phyloP scores from a whole-genome alignment of 2,797 vertebrate species.

The Trachurus trachurus region DNA sequence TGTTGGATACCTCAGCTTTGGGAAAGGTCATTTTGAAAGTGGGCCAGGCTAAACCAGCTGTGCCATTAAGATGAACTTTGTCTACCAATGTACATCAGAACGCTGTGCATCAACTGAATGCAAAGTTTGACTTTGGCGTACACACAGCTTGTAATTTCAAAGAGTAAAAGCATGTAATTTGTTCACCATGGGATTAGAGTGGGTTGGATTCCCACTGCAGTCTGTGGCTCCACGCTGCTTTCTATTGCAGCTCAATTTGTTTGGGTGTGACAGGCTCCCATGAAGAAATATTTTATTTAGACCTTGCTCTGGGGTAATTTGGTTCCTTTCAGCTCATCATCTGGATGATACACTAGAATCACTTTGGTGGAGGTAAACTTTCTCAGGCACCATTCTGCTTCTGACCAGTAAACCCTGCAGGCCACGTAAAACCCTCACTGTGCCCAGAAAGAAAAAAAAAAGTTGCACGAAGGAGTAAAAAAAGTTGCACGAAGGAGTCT shows the following conservation, averaged over 20 bases:
- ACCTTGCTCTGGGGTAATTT: neutral
- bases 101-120: neutral
- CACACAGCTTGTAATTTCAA: neutral
- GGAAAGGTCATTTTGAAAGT: neutral
- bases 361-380: neutral
- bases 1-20: neutral
- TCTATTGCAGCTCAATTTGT: neutral
- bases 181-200: neutral
- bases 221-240: neutral
- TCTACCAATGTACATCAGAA: neutral
- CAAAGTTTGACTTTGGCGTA: neutral
- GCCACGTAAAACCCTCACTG: neutral
- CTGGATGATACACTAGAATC: neutral
- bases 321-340: neutral
- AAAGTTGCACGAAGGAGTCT: too few species aligned
- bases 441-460: neutral
- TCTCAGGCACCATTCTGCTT: neutral
- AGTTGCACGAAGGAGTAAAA: neutral
- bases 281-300: neutral
- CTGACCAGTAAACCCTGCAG: neutral
- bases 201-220: slow-evolving; percentile 5
- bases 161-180: neutral
- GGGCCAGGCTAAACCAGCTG: neutral
- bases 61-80: neutral
- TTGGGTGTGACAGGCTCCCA: neutral